phyloP scores from a whole-genome alignment of 2,797 vertebrate genomes.

The Oreochromis mossambicus region DNA sequence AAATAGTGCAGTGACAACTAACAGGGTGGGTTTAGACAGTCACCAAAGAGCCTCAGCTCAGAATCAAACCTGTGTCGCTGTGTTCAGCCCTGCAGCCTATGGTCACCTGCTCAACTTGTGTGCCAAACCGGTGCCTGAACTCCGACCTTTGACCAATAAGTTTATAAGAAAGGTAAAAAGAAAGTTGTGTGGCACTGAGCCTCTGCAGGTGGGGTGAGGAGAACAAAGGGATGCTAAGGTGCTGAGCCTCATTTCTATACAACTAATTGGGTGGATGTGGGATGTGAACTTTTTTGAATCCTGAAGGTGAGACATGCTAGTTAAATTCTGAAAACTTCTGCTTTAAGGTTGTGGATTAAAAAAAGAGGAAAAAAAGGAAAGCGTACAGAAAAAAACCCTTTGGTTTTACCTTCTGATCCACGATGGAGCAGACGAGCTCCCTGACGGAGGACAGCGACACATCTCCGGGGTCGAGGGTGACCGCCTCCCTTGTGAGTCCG shows the following conservation, averaged over 20 bases:
- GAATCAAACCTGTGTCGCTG: not conserved
- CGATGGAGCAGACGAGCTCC: conserved; percentile 89
- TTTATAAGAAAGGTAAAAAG: not conserved
- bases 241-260: not conserved
- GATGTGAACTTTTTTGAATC: not conserved
- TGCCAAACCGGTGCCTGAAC: not conserved
- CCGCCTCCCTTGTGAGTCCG: conserved; percentile 87
- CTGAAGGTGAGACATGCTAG: not conserved
- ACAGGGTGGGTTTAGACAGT: not conserved
- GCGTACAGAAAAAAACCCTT: not conserved
- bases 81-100: not conserved
- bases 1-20: not conserved
- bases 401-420: conserved; percentile 87
- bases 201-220: not conserved
- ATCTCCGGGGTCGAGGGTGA: conserved; percentile 86
- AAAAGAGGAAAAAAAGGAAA: not conserved
- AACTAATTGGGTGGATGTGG: not conserved
- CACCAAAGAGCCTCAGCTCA: not conserved
- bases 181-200: not conserved
- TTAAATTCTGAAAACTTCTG: not conserved
- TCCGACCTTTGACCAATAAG: not conserved
- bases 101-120: not conserved
- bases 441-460: conserved; percentile 84
- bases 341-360: not conserved
- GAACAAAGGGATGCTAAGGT: not conserved